These are phyloP conservation scores for Ischnus inquisitorius DNA, from an alignment of 2,888 invertebrate species.

Conservation along the genomic window DNA sequence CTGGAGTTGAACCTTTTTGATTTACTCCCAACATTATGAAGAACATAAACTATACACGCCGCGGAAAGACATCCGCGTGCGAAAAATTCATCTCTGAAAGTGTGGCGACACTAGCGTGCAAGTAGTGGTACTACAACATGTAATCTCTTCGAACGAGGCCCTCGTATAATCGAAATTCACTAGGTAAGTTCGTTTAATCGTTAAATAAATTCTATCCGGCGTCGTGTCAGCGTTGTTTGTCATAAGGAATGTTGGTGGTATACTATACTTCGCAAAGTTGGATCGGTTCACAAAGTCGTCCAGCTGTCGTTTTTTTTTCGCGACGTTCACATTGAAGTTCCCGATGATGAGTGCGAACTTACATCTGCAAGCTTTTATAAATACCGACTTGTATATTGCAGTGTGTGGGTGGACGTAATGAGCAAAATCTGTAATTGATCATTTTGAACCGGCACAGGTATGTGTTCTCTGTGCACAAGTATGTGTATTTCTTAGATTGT, in stretches of 20 bases:
- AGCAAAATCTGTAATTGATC: constrained; percentile 20
- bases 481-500: constrained; percentile 18
- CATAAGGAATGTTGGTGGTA: constrained; percentile 13
- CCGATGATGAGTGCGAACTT: constrained; percentile 35
- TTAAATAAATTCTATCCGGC: constrained; percentile 12
- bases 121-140: no score
- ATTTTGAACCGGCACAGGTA: neutral
- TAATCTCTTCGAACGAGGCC: no score
- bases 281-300: neutral
- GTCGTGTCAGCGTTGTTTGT: constrained; percentile 13
- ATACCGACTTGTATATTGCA: constrained; percentile 22
- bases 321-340: constrained; percentile 21
- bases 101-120: no score
- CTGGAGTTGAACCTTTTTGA: no score
- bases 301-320: constrained; percentile 16
- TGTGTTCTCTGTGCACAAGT: no score
- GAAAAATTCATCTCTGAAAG: no score
- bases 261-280: constrained; percentile 2
- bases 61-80: no score
- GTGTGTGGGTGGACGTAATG: constrained; percentile 24
- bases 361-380: constrained; percentile 14
- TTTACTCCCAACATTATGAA: no score
- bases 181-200: no score
- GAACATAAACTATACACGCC: no score
- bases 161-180: no score